Evolutionary conservation across 2,113 vertebrate genomes (phyloP), one percentile per base, ranked within the genome.

Genomic region (Vulpes lagopus): DNA sequence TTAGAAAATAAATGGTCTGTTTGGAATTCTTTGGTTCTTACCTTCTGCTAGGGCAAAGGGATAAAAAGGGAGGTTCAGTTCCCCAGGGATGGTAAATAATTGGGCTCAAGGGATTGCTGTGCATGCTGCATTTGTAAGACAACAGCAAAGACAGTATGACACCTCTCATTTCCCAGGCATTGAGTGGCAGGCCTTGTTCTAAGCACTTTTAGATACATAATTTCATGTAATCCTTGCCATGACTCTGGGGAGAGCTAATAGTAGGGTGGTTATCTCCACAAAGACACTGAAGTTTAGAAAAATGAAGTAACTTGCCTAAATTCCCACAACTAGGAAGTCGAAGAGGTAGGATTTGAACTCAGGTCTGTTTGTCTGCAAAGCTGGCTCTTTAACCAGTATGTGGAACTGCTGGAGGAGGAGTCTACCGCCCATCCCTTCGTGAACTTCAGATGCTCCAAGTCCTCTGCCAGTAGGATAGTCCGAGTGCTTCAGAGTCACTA

Each of bases 1-100:
- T 99, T 99, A 99, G 98, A 98, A 98, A 99, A 98, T 98, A 98
- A 98, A 98, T 87, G 82, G 95, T 96, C 97, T 96, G 87, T 98
- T 96, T 97, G 97, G 95, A 98, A 88, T 98, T 95, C 20, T 97
- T 98, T 95, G 43, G 84, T 88, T 89, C 62, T 86, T 95, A 57
- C 74, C 92, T 96, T 96, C 82, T 81, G 51, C 96, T 59, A 91
- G 64, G 6, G 64, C 43, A 95, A 38, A 96, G 32, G 49, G 55
- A 81, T 83, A 55, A 60, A 71, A 19, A 88, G 76, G 16, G 43
- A 94, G 30, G 64, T n/a, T 81, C 16, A 38, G 1, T 96, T 30
- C 49, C 89, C 53, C 35, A 51, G 74, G 80, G 62, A 60, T 81
- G 35, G 57, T 38, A 73, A 78, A 38, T 97, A 89, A 97, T 96